Base-by-base conservation (phyloP, 2,888 invertebrate species). In the Tenthredo amoena region DNA sequence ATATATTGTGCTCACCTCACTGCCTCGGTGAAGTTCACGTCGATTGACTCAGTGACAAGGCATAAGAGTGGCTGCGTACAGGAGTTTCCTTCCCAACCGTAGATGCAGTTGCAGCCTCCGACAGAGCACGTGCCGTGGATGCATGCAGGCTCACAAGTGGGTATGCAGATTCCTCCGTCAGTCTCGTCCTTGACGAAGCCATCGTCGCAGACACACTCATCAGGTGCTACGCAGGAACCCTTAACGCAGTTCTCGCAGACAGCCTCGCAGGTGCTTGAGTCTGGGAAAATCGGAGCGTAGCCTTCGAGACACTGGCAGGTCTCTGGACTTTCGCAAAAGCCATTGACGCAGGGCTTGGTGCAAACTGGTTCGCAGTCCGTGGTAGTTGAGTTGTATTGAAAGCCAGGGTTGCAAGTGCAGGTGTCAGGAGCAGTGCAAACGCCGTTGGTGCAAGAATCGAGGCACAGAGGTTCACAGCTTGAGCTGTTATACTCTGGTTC, bases 401-500 rank as follows among this genome's bases (percentile, higher is more conserved):
- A 92, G 18, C 91, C 90, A 0, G 88, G 85, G 72, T 89, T 47
- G 87, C 93, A 93, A 6, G 85, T 85, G 86, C 93, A 93, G 0
- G 83, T 84, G 43, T 91, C 87, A 4, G 93, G 92, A 21, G 87
- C 88, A 7, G 87, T 81, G 87, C 93, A 94, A 12, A 89, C 89
- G 0, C 95, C 96, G 85, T 93, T 89, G 5, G 94, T 94, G 82
- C 96, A 96, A 85, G 90, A 88, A 0, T 90, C 87, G 15, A 89
- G 91, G 89, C 97, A 97, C 37, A 93, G 92, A 0, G 97, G 96
- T 0, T 95, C 89, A 88, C 97, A 97, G 89, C 94, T 96, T 87
- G 86, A 81, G 9, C 31, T 87, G 12, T 82, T 43, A 15, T 86
- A 87, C 12, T 26, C 65, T n/a, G 85, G 72, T 15, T 92, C 87